phyloP scores from a whole-genome alignment of 1,140 invertebrate genomes.

The Drosophila asahinai region DNA sequence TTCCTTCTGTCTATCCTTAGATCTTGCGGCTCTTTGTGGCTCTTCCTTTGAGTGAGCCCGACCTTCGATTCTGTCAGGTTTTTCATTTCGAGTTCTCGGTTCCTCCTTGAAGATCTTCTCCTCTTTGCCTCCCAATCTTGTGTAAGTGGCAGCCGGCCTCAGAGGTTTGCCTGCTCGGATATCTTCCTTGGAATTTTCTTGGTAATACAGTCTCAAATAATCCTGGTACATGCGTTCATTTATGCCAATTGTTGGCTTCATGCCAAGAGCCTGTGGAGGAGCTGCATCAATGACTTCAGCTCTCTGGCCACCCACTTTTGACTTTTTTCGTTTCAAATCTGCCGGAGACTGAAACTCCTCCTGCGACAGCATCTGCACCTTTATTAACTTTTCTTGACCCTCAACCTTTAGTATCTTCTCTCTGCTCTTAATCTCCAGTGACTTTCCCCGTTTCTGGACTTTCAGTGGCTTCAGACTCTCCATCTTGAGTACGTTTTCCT shows the following conservation, averaged over 20 bases:
- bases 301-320: background rate
- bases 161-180: background rate
- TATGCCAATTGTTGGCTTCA: background rate
- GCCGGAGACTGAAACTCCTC: background rate
- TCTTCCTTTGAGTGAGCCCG: background rate
- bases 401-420: background rate
- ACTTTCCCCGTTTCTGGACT: too few species aligned
- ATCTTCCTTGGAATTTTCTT: background rate
- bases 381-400: background rate
- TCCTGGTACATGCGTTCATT: background rate
- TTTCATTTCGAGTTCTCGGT: background rate
- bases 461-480: background rate
- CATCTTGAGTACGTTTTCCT: background rate
- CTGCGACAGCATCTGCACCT: background rate
- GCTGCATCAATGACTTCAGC: background rate
- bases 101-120: background rate
- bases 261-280: background rate
- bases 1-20: background rate
- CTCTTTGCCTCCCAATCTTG: background rate
- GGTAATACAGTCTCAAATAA: conserved; percentile 6
- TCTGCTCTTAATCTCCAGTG: too few species aligned
- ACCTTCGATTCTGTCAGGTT: background rate
- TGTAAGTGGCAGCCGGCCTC: conserved; percentile 11
- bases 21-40: background rate
- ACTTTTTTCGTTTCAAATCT: background rate